Evolutionary conservation across 2,888 invertebrate species (phyloP).

Genomic region (Trichogramma dendrolimi): DNA sequence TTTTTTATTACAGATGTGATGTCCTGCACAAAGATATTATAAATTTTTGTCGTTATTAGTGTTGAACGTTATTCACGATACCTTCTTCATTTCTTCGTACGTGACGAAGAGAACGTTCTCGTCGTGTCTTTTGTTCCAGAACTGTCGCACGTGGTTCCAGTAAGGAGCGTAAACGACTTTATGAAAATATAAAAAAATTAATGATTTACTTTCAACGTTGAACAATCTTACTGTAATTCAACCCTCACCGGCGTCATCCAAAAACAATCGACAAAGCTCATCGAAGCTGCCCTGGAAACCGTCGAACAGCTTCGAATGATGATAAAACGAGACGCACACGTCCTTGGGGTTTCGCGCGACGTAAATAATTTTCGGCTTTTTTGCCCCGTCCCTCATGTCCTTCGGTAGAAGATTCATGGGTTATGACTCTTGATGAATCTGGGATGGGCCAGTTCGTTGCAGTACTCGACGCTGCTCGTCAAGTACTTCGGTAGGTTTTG

Average conservation of each 20-base stretch:
- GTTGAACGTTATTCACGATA: constrained; percentile 16
- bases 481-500: constrained; percentile 8
- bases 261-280: constrained; percentile 61
- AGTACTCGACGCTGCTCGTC: constrained; percentile 39
- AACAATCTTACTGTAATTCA: background rate
- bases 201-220: background rate
- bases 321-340: constrained; percentile 66
- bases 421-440: constrained; percentile 64
- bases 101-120: constrained; percentile 39
- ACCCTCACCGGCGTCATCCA: constrained; percentile 50
- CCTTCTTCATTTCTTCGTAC: constrained; percentile 45
- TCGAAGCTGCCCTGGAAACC: constrained; percentile 57
- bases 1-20: constrained; percentile 27
- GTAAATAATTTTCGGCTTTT: constrained; percentile 61
- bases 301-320: constrained; percentile 61
- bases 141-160: constrained; percentile 41
- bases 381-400: constrained; percentile 49
- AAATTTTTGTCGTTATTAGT: no score
- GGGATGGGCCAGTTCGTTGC: constrained; percentile 53
- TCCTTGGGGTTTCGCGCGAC: constrained; percentile 71
- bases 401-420: constrained; percentile 59
- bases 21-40: background rate
- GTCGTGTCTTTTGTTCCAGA: constrained; percentile 35
- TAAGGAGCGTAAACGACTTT: constrained; percentile 39
- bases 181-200: constrained; percentile 5